Base-by-base conservation (phyloP, 2,797 vertebrate genomes). In the Karalla daura region DNA sequence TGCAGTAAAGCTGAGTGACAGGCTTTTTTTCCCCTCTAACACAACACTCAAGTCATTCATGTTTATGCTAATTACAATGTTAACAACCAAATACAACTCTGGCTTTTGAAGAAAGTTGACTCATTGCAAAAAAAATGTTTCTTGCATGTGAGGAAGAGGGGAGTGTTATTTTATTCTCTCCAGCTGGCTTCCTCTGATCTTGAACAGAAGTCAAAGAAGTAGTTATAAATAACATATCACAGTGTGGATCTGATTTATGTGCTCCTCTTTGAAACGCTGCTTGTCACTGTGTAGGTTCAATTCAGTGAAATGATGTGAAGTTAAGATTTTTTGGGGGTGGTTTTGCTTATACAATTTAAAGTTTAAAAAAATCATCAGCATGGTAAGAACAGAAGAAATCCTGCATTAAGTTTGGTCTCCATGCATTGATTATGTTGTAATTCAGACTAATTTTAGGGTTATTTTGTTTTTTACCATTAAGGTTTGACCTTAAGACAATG, bases 401-500 rank as follows among this genome's bases (percentile, higher is more conserved):
- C 25, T 33, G n/a, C 7, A 0, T 5, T 14, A n/a, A n/a, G n/a
- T 56, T 50, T 62, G 1, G 24, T 50, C 5, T 41, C 45, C 10
- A 43, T 2, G 36, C 14, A 43, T 40, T 41, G 50, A 12, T n/a
- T 74, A 1, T 61, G 7, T 65, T 8, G 1, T 27, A 20, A 47
- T 51, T 58, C 33, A 2, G 8, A 35, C 46, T 3, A 27, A 36
- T 37, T 61, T 15, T 59, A 13, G 3, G 2, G 39, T 45, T 45
- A 2, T 60, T 47, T 36, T 18, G 15, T 44, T 51, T 47, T 45
- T 35, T 33, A 9, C 69, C 30, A 37, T n/a, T 17, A 8, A 7
- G 1, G 20, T 70, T 63, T 82, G 78, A 85, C 85, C 79, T 86
- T 74, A n/a, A 54, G n/a, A 54, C 74, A 85, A 73, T 62, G 71